Percentiles rank a stretch among this genome's conserved stretches.
These are phyloP conservation scores for Whitmania pigra DNA, from an alignment of 1,140 invertebrate species.

Conservation along the genomic window DNA sequence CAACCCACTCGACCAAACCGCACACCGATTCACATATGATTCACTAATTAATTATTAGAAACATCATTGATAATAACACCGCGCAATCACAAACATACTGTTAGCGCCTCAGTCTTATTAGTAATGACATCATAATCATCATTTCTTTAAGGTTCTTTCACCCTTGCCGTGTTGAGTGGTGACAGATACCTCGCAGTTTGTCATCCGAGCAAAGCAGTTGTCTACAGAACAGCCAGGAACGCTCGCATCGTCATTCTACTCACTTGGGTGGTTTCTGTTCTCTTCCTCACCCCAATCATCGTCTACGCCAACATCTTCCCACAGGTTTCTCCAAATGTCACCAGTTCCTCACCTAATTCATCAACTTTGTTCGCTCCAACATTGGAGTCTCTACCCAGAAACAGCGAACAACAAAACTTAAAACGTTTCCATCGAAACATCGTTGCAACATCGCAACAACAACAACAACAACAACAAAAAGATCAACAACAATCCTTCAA, in stretches of 20 bases:
- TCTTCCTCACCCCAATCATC: constrained; percentile 66
- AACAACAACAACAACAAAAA: neutral
- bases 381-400: neutral
- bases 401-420: constrained; percentile 1
- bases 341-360: no score
- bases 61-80: no score
- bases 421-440: no score
- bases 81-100: neutral
- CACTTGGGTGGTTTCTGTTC: constrained; percentile 43
- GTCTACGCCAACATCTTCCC: constrained; percentile 56
- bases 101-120: no score
- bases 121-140: no score
- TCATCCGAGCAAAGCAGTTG: constrained; percentile 16
- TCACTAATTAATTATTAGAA: no score
- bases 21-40: no score
- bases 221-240: constrained; percentile 36
- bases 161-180: constrained; percentile 15
- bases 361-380: neutral
- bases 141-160: constrained; percentile 13
- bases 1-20: no score
- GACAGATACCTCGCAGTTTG: constrained; percentile 24
- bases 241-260: constrained; percentile 38
- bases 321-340: neutral
- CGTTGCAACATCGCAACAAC: neutral
- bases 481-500: neutral